Percentiles rank a stretch among this genome's conserved stretches.
These are phyloP conservation scores for Sceloporus tristichus DNA, from an alignment of 2,113 vertebrate species.

Conservation along the genomic window DNA sequence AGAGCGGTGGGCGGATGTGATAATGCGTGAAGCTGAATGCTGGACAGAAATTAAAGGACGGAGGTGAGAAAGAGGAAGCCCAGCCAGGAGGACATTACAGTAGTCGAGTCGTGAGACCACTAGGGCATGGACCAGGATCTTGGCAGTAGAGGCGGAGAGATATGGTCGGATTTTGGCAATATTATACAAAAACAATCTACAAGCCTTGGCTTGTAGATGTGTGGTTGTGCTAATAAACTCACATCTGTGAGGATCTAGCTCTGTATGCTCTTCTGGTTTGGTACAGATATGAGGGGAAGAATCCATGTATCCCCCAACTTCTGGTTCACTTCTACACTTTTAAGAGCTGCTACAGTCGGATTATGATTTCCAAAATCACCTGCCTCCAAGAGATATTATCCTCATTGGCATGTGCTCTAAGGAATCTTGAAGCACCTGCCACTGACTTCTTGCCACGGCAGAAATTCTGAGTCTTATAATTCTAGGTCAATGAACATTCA, in stretches of 20 bases:
- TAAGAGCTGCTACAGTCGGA: not conserved
- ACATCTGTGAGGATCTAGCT: not conserved
- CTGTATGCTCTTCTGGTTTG: not conserved
- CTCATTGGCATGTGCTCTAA: not conserved
- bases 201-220: not conserved
- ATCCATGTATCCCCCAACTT: not conserved
- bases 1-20: too few relatives aligned
- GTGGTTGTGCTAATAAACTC: not conserved
- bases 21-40: too few relatives aligned
- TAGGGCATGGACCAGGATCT: too few relatives aligned
- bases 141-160: too few relatives aligned
- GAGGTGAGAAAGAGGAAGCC: too few relatives aligned
- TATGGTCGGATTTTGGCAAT: too few relatives aligned
- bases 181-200: too few relatives aligned
- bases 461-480: too few relatives aligned
- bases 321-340: not conserved
- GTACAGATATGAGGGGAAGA: not conserved
- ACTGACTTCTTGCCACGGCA: not conserved
- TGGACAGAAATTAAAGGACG: too few relatives aligned
- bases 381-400: not conserved
- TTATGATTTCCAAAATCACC: not conserved
- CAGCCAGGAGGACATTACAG: too few relatives aligned
- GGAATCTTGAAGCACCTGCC: not conserved
- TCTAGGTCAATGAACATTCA: not conserved
- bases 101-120: too few relatives aligned